Conservation (phyloP, 2,113 vertebrate genomes). For the Mugil cephalus region DNA sequence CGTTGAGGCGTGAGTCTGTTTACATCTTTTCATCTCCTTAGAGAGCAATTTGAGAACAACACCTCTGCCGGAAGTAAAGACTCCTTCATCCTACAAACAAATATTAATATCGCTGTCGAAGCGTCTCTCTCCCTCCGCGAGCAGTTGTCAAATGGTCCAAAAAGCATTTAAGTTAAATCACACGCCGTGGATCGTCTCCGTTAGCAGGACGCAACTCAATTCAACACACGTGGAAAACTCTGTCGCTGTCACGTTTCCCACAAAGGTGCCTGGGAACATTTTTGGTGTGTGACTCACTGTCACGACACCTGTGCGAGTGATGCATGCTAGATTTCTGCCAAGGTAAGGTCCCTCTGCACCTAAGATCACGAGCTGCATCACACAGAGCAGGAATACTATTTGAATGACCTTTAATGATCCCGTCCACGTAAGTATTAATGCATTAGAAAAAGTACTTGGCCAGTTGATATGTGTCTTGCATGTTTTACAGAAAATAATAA, state of each 20-base stretch:
- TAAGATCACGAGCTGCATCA: not conserved
- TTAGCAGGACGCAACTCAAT: slow-evolving; percentile 42
- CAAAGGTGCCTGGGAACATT: slow-evolving; percentile 1
- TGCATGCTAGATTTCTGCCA: slow-evolving; percentile 15
- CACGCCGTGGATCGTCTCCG: slow-evolving; percentile 12
- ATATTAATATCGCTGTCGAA: slow-evolving; percentile 21
- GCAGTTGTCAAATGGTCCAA: slow-evolving; percentile 60
- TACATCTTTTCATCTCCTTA: slow-evolving; percentile 48
- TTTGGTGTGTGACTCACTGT: slow-evolving; percentile 16
- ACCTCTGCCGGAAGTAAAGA: slow-evolving; percentile 11
- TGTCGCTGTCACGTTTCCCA: not conserved
- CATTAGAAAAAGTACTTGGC: too few relatives aligned
- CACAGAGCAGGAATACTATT: not conserved
- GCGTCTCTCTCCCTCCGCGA: slow-evolving; percentile 24
- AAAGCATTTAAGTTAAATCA: slow-evolving; percentile 56
- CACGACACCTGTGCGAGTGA: slow-evolving; percentile 9
- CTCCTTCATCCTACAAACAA: slow-evolving; percentile 31
- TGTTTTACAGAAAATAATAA: too few relatives aligned
- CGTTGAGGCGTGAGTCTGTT: slow-evolving; percentile 38
- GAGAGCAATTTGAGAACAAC: slow-evolving; percentile 37
- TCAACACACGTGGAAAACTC: slow-evolving; percentile 26
- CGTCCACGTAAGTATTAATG: too few relatives aligned
- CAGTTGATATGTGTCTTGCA: too few relatives aligned
- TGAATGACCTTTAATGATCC: slow-evolving; percentile 7
- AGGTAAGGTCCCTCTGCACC: not conserved